Evolutionary conservation across 2,113 vertebrate species (phyloP).

Genomic region (Halichoeres trimaculatus): DNA sequence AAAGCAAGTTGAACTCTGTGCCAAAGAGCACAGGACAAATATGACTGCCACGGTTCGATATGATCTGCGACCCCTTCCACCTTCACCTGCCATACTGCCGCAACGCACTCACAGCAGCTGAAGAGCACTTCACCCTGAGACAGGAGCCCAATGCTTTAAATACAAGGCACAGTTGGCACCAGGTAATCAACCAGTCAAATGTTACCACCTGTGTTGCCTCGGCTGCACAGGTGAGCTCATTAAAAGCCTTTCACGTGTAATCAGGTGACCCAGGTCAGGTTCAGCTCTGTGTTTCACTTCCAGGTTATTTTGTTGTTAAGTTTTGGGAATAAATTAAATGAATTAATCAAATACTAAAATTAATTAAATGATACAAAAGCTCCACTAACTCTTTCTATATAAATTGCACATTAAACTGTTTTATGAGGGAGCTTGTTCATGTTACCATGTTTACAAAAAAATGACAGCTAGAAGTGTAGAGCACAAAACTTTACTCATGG

Average conservation of each 20-base stretch:
- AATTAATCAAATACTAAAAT: too few relatives aligned
- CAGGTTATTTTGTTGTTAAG: background rate
- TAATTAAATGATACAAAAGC: background rate
- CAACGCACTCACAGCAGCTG: background rate
- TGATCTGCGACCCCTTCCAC: background rate
- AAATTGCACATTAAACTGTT: too few relatives aligned
- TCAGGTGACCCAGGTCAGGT: background rate
- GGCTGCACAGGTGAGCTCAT: conserved; percentile 25
- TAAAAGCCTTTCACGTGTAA: background rate
- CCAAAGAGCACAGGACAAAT: conserved; percentile 39
- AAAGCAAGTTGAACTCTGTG: conserved; percentile 13
- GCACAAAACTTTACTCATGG: background rate
- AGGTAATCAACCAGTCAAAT: conserved; percentile 29
- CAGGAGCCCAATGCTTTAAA: background rate
- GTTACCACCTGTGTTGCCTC: conserved; percentile 36
- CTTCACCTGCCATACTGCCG: conserved; percentile 29
- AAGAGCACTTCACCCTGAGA: background rate
- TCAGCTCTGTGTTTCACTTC: background rate
- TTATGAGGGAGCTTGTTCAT: too few relatives aligned
- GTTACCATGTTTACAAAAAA: too few relatives aligned
- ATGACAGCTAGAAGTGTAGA: background rate
- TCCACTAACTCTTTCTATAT: too few relatives aligned
- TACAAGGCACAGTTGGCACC: background rate
- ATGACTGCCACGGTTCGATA: conserved; percentile 17
- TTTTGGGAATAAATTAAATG: background rate